A percentile compares a stretch with the other conserved stretches of the same genome.
phyloP scores from a whole-genome alignment of 2,888 invertebrate genomes.

The Agriopis leucophaearia region DNA sequence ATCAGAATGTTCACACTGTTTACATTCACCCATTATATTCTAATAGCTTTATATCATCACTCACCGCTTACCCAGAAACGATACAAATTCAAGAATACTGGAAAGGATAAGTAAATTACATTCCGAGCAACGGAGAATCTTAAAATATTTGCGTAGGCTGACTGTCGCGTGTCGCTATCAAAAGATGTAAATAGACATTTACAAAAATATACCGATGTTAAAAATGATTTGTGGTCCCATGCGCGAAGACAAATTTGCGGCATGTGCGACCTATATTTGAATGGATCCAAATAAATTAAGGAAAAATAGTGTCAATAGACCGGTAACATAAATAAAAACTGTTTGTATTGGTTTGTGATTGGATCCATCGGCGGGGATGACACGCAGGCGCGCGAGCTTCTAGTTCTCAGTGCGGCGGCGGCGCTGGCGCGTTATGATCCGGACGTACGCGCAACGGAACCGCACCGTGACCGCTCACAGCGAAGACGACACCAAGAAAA shows the following conservation, averaged over 20 bases:
- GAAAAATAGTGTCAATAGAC: conserved; percentile 41
- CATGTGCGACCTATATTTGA: conserved; percentile 37
- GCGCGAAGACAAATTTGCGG: conserved; percentile 21
- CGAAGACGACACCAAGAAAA: conserved; percentile 55
- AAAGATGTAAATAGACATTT: conserved; percentile 46
- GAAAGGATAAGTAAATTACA: conserved; percentile 34
- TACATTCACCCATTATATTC: conserved; percentile 36
- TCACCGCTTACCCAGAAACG: conserved; percentile 26
- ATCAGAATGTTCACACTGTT: conserved; percentile 37
- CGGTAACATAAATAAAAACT: conserved; percentile 44
- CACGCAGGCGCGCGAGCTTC: conserved; percentile 59
- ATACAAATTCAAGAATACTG: conserved; percentile 15
- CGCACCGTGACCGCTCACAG: conserved; percentile 48
- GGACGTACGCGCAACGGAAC: conserved; percentile 59
- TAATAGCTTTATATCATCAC: conserved; percentile 31
- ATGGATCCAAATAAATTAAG: conserved; percentile 26
- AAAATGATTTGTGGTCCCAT: conserved; percentile 36
- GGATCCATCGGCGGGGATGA: conserved; percentile 57
- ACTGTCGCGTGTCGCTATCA: conserved; percentile 49
- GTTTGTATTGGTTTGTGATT: conserved; percentile 51
- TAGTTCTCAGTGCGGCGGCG: conserved; percentile 60
- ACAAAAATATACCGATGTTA: conserved; percentile 34
- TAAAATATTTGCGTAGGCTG: conserved; percentile 56
- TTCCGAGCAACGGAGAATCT: conserved; percentile 34
- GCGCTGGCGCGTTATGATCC: conserved; percentile 60